Percentiles rank a stretch among this genome's conserved stretches.
phyloP scores from a whole-genome alignment of 92 coral and sea anemone genomes.

The Heteractis magnifica region DNA sequence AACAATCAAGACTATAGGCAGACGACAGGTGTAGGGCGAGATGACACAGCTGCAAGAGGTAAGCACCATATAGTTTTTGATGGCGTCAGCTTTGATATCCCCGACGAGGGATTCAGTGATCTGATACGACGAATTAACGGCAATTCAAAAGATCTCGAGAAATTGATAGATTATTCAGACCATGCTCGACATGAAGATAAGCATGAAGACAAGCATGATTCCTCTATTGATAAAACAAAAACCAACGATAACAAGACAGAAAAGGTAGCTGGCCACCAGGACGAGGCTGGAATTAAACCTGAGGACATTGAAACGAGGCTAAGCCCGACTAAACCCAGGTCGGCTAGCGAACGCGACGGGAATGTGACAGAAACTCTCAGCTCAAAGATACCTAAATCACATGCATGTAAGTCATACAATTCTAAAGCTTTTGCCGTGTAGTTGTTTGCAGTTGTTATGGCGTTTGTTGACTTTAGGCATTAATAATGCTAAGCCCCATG shows the following conservation, averaged over 20 bases:
- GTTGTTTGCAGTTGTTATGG: too few relatives aligned
- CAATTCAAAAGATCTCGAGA: constrained; percentile 25
- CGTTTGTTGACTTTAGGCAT: too few relatives aligned
- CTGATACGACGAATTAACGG: constrained; percentile 45
- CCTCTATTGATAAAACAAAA: background rate
- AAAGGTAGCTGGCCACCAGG: background rate
- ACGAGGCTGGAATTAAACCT: constrained; percentile 33
- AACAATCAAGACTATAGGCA: background rate
- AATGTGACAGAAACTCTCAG: constrained; percentile 3
- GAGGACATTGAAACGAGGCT: constrained; percentile 47
- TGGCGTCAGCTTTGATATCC: constrained; percentile 63
- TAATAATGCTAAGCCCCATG: too few relatives aligned
- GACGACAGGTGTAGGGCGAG: constrained; percentile 1
- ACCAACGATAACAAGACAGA: background rate
- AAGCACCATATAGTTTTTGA: constrained; percentile 62
- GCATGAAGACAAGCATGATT: constrained; percentile 26
- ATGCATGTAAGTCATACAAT: background rate
- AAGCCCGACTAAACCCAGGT: constrained; percentile 43
- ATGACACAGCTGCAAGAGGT: constrained; percentile 8
- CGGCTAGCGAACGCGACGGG: background rate
- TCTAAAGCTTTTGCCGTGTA: background rate
- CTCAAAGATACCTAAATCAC: constrained; percentile 1
- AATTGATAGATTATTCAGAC: constrained; percentile 17
- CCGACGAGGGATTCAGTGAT: constrained; percentile 49
- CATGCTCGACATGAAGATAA: background rate